Percentiles rank a stretch among this genome's conserved stretches.
These are phyloP conservation scores for Rhimphoctona megacephalus DNA, from an alignment of 2,888 invertebrate genomes.

Conservation along the genomic window DNA sequence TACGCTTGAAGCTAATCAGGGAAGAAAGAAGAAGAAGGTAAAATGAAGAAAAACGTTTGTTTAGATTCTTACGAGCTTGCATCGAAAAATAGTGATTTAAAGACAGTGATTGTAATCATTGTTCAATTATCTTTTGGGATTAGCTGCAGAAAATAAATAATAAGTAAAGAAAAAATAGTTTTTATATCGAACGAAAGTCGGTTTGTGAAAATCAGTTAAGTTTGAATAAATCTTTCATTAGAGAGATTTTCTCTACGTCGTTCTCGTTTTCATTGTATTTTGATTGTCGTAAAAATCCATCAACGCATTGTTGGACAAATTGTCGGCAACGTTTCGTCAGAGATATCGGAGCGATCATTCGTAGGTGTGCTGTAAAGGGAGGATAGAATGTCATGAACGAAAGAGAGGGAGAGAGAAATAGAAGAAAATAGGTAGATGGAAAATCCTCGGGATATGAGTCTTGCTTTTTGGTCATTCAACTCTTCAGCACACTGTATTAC, in stretches of 20 bases:
- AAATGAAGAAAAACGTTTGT: too few species aligned
- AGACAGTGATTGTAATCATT: too few species aligned
- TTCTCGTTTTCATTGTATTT: background rate
- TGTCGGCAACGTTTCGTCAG: background rate
- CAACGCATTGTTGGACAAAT: constrained; percentile 4
- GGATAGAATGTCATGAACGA: constrained; percentile 12
- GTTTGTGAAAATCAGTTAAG: background rate
- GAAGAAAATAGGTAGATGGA: constrained; percentile 3
- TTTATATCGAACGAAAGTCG: background rate
- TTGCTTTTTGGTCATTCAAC: constrained; percentile 65
- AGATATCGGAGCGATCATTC: constrained; percentile 19
- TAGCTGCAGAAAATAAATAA: background rate
- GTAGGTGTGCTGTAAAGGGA: constrained; percentile 16
- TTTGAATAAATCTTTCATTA: background rate
- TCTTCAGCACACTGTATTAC: constrained; percentile 45
- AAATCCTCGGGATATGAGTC: constrained; percentile 22
- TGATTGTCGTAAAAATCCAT: constrained; percentile 7
- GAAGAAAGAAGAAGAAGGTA: background rate
- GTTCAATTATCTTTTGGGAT: background rate
- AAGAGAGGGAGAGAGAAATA: background rate
- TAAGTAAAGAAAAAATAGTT: background rate
- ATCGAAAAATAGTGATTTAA: background rate
- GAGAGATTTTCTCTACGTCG: too few species aligned
- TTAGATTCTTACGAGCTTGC: too few species aligned
- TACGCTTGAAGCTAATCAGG: background rate